phyloP scores from a whole-genome alignment of 2,888 invertebrate genomes.

The Merodon equestris region DNA sequence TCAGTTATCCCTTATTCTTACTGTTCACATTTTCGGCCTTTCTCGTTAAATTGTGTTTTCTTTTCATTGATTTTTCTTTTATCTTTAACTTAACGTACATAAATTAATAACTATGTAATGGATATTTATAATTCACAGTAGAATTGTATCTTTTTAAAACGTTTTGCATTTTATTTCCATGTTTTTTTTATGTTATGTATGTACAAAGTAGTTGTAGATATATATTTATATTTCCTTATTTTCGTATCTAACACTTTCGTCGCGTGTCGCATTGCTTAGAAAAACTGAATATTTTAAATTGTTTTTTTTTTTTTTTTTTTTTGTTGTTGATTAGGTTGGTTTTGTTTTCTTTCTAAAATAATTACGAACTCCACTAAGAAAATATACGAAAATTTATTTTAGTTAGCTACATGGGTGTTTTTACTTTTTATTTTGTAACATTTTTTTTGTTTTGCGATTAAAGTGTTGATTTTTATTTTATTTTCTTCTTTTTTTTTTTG shows the following conservation, averaged over 20 bases:
- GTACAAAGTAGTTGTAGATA: conserved; percentile 30
- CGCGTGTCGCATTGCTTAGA: conserved; percentile 1
- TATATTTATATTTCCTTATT: conserved; percentile 8
- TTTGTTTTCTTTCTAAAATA: too few relatives aligned
- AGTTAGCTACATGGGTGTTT: background rate
- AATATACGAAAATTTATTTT: conserved; percentile 30
- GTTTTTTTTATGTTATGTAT: conserved; percentile 12
- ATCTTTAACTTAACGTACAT: conserved; percentile 36
- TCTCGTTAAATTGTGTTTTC: too few relatives aligned
- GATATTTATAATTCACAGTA: conserved; percentile 35
- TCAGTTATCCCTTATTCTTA: conserved; percentile 13
- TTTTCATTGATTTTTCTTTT: conserved; percentile 10
- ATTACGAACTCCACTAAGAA: conserved; percentile 32
- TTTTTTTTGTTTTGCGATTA: too few relatives aligned
- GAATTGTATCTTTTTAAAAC: conserved; percentile 14
- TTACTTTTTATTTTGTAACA: too few relatives aligned
- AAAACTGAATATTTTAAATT: conserved; percentile 7
- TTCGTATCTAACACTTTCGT: conserved; percentile 2
- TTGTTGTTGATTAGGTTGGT: background rate
- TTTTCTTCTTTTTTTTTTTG: too few relatives aligned
- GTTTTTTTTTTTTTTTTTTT: background rate
- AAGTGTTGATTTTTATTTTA: too few relatives aligned
- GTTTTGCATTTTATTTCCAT: conserved; percentile 3
- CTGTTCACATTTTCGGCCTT: conserved; percentile 19
- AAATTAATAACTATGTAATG: conserved; percentile 44